Evolutionary conservation across 2,888 invertebrate genomes (phyloP), one percentile per base, ranked within the genome.

Genomic region (Linyphia triangularis): DNA sequence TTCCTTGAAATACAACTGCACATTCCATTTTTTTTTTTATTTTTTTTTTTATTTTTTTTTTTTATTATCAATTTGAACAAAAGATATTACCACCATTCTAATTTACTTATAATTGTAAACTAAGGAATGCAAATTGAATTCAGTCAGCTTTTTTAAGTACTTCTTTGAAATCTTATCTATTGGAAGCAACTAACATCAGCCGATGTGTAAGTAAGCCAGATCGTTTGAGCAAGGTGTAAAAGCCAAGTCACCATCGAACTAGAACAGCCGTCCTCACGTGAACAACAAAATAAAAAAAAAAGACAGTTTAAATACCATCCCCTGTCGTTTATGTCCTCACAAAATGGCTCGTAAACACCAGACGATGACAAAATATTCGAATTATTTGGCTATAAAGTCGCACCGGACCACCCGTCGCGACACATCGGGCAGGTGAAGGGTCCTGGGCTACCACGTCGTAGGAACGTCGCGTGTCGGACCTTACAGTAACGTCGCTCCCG

Each of bases 361-460:
- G 63, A 57, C 33, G 82, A 82, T 88, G 88, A 88, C 88, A 88
- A 88, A 88, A 82, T 88, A 88, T 88, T 88, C 88, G 82, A 88
- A 88, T 88, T 83, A 82, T 88, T 88, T 51, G 61, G 65, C 82
- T 75, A 88, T 88, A 88, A 88, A 88, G 81, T 67, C 30, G 33
- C 30, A 16, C 16, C 57, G 63, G 88, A 88, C 88, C 88, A 82
- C 88, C 84, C 73, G 67, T 30, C 33, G 65, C 26, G 73, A 30
- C 59, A 19, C n/a, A 33, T 24, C 28, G 22, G 67, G 37, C 82
- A 72, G 72, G 72, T 72, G 82, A 63, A 26, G 24, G 13, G 30
- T 7, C 24, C 43, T 3, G 24, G 3, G 13, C 73, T 28, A 28
- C 51, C 13, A 13, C 51, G n/a, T 51, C 13, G 9, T 5, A 51